Conservation (phyloP, 2,888 invertebrate species). For the Ophonus ardosiacus region DNA sequence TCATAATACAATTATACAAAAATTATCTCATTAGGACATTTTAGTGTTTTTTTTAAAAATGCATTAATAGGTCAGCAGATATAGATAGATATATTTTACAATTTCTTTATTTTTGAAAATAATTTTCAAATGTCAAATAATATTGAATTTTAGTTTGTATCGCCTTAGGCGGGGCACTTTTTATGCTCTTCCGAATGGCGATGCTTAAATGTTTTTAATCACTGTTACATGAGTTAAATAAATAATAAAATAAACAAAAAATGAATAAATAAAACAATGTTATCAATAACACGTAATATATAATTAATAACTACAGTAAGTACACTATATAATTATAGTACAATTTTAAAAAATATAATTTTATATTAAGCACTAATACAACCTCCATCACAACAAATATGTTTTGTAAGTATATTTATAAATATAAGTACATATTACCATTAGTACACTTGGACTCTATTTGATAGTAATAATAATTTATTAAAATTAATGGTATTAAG, state of each 20-base stretch:
- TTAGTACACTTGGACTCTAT: not conserved
- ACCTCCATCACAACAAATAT: slow-evolving; percentile 42
- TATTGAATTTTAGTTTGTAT: too few species aligned
- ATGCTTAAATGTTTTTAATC: too few species aligned
- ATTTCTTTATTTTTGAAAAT: too few species aligned
- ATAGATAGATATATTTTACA: too few species aligned
- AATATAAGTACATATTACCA: slow-evolving; percentile 10
- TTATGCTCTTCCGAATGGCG: too few species aligned
- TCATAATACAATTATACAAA: too few species aligned
- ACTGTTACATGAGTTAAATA: too few species aligned
- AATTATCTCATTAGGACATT: too few species aligned
- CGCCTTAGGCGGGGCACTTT: too few species aligned
- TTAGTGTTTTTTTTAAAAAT: too few species aligned
- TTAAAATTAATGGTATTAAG: not conserved
- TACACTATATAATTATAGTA: slow-evolving; percentile 43
- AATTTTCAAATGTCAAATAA: too few species aligned
- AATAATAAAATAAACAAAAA: not conserved
- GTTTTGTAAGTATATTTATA: not conserved
- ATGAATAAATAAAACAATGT: slow-evolving; percentile 7
- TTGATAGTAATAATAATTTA: not conserved
- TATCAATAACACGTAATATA: slow-evolving; percentile 18
- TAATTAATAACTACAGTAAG: slow-evolving; percentile 30
- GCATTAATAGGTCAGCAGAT: too few species aligned
- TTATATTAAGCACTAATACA: slow-evolving; percentile 56
- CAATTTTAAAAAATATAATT: slow-evolving; percentile 61